Evolutionary conservation across 2,797 vertebrate species (phyloP).

Genomic region (Trachops cirrhosus): DNA sequence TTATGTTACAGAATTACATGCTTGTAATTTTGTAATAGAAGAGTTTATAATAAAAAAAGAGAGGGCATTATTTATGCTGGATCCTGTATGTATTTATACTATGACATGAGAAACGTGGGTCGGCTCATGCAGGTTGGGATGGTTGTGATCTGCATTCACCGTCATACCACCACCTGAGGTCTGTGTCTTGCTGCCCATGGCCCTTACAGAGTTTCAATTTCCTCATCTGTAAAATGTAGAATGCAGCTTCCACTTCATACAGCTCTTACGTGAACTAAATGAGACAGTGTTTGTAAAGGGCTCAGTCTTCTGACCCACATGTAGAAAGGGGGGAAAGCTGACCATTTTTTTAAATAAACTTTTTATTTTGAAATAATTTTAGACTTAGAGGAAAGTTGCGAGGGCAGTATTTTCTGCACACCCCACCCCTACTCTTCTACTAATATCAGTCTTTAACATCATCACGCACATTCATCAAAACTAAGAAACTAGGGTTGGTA

Average conservation of each 20-base stretch:
- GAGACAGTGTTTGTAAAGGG: neutral
- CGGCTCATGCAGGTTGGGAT: accelerated
- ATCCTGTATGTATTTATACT: too few relatives aligned
- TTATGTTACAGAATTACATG: too few relatives aligned
- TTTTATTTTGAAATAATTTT: neutral
- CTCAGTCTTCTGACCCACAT: accelerated
- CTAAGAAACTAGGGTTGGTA: neutral
- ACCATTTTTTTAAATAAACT: neutral
- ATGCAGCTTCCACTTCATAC: accelerated
- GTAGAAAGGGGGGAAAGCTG: neutral
- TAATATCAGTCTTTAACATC: neutral
- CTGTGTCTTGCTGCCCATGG: accelerated
- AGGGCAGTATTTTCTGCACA: neutral
- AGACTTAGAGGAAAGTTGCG: neutral
- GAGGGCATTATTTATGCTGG: too few relatives aligned
- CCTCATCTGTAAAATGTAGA: neutral
- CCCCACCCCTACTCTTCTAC: accelerated
- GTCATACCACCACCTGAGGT: accelerated
- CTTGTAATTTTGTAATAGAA: too few relatives aligned
- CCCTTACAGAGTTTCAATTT: neutral
- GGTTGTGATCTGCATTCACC: neutral
- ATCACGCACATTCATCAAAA: neutral
- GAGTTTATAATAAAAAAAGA: too few relatives aligned
- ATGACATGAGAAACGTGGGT: accelerated
- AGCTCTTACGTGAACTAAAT: accelerated